Evolutionary conservation across 2,113 vertebrate genomes (phyloP), one percentile per base, ranked within the genome.

Genomic region (Phycodurus eques): DNA sequence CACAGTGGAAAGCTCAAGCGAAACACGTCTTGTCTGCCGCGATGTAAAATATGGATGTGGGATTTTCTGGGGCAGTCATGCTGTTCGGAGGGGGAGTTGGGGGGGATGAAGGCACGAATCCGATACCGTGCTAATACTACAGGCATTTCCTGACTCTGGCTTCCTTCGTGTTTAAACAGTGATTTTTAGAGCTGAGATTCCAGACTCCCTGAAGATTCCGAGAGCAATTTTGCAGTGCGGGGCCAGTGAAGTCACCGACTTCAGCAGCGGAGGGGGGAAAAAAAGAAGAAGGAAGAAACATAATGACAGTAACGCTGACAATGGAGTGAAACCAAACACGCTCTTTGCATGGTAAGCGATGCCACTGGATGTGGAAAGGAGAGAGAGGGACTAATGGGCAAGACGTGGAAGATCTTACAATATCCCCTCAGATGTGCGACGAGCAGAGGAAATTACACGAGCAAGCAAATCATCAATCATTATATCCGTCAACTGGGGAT

Each of bases 1-100:
- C 94, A 93, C 95, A 94, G 96, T 96, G 96, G 95, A 96, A 96
- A 95, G 93, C 93, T 93, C 90, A 91, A 91, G 89, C 91, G 94
- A 95, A 96, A 95, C 95, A 96, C 95, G 94, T 95, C 94, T 94
- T 94, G 94, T 96, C 94, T 94, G 92, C 92, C 88, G 87, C 92
- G 74, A 90, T 87, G 90, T 95, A 94, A 96, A 96, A 95, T 95
- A 96, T 96, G 94, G 93, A 94, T 94, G 90, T 93, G 93, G 93
- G 94, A 95, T 95, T 94, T 90, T 89, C 91, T 76, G 80, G 79
- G 78, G 82, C 80, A 81, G 82, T 87, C 85, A 83, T 90, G 85
- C 88, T 85, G 86, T 88, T 85, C 74, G 67, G 77, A 70, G 82
- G 85, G 83, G 77, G 17, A 19, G 20, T 8, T 20, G 20, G 53